Base-by-base conservation (phyloP, 2,888 invertebrate species). In the Epinotia brunnichana region DNA sequence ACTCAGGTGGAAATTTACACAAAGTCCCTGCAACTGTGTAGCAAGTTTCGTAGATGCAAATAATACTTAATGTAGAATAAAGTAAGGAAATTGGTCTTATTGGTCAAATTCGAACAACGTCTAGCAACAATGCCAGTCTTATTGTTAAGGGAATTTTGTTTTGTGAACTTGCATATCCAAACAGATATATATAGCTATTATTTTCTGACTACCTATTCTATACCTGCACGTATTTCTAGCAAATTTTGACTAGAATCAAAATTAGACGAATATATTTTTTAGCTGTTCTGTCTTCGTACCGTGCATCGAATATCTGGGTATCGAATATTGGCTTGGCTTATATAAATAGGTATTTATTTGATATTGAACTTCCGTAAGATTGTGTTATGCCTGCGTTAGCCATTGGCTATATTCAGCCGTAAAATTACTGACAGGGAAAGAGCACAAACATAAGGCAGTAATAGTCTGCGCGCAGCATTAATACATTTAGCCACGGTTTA, bases 401-500 rank as follows among this genome's bases (percentile, higher is more conserved):
- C 13, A 44, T 44, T 15, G 15, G 15, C 15, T 15, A 5, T 29
- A 35, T 35, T 35, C 35, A 9, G 35, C 35, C 29, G 35, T 35
- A 60, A 24, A n/a, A 19, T 72, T 59, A 62, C 72, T 15, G 48
- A 44, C 61, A 24, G 39, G 13, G 54, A 57, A 62, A 61, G 54
- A 62, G 61, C 60, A 64, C 56, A 72, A 54, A 61, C 56, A 68
- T 61, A 67, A 61, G 54, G 29, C 66, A 66, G 64, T 9, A 54
- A 41, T n/a, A 66, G 61, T 61, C 67, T 39, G 44, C 67, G 61
- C 48, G 19, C 56, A 68, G 48, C 72, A 72, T 72, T 72, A 72
- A 72, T 72, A 72, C 62, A 56, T 68, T 72, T 62, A 72, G 56
- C 67, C 21, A 79, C 79, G 81, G 77, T 77, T 81, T 80, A 79